Evolutionary conservation across 2,113 vertebrate genomes (phyloP).

Genomic region (Oriolus oriolus): DNA sequence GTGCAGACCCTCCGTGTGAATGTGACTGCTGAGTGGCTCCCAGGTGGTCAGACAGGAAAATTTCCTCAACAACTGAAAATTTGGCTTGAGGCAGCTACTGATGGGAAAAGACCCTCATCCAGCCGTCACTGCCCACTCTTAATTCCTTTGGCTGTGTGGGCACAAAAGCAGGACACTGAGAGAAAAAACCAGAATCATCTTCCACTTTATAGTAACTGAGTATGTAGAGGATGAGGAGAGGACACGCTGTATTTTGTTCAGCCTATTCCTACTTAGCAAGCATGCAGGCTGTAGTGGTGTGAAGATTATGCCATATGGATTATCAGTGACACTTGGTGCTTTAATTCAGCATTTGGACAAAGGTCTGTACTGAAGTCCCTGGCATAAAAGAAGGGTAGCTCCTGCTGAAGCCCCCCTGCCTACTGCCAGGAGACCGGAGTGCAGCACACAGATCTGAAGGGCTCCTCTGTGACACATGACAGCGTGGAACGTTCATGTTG

Average conservation of each 20-base stretch:
- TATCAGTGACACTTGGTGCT: not conserved
- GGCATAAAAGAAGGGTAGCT: not conserved
- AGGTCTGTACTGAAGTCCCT: not conserved
- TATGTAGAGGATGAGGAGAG: not conserved
- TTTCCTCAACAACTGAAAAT: not conserved
- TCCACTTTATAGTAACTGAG: not conserved
- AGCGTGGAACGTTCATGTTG: not conserved
- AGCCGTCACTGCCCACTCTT: rapidly evolving
- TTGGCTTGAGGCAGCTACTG: not conserved
- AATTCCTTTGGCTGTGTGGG: not conserved
- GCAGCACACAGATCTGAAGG: not conserved
- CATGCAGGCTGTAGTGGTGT: not conserved
- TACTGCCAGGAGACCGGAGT: rapidly evolving
- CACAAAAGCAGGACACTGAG: not conserved
- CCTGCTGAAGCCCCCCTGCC: not conserved
- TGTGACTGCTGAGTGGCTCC: not conserved
- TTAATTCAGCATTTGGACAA: not conserved
- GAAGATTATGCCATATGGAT: not conserved
- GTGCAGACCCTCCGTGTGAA: not conserved
- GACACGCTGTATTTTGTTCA: not conserved
- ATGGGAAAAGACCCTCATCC: not conserved
- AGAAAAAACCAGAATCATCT: not conserved
- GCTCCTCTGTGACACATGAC: not conserved
- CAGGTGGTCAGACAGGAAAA: not conserved
- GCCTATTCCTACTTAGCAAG: not conserved